Evolutionary conservation across 2,888 invertebrate genomes (phyloP).

Genomic region (Epistrophe eligans): DNA sequence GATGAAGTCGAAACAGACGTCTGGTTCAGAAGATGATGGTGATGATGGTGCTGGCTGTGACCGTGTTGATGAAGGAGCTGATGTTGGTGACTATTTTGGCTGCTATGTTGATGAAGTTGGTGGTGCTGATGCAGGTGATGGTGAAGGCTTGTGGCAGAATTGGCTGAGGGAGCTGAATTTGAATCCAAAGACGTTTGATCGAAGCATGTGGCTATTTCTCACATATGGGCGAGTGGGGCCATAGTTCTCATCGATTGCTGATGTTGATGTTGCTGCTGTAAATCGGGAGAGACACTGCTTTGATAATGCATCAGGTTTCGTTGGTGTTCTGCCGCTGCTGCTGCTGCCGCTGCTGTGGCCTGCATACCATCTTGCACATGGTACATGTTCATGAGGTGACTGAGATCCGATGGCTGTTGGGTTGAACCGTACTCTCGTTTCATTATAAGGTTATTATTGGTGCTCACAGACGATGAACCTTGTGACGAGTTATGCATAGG

Average conservation of each 20-base stretch:
- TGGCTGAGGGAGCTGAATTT: constrained; percentile 67
- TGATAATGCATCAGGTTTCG: constrained; percentile 84
- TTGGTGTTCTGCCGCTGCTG: constrained; percentile 81
- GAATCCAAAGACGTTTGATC: constrained; percentile 78
- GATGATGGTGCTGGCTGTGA: constrained; percentile 75
- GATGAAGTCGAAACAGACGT: constrained; percentile 77
- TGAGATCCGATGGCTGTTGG: constrained; percentile 85
- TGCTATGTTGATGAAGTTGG: constrained; percentile 70
- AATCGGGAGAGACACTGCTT: constrained; percentile 82
- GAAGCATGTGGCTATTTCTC: constrained; percentile 84
- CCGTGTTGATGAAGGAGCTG: constrained; percentile 75
- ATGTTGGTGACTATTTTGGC: constrained; percentile 68
- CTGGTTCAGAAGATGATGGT: constrained; percentile 69
- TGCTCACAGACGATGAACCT: constrained; percentile 80
- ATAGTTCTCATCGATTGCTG: constrained; percentile 83
- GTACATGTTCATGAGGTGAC: constrained; percentile 88
- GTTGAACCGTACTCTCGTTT: constrained; percentile 89
- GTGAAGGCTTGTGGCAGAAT: constrained; percentile 63
- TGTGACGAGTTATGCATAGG: constrained; percentile 84
- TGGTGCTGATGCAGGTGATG: constrained; percentile 74
- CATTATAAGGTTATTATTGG: constrained; percentile 86
- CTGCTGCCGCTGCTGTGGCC: constrained; percentile 85
- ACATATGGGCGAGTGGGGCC: constrained; percentile 84
- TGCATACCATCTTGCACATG: constrained; percentile 87
- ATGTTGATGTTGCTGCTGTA: constrained; percentile 82